These are phyloP conservation scores for Auanema freiburgensis DNA, from an alignment of 2,888 invertebrate species.

Conservation along the genomic window DNA sequence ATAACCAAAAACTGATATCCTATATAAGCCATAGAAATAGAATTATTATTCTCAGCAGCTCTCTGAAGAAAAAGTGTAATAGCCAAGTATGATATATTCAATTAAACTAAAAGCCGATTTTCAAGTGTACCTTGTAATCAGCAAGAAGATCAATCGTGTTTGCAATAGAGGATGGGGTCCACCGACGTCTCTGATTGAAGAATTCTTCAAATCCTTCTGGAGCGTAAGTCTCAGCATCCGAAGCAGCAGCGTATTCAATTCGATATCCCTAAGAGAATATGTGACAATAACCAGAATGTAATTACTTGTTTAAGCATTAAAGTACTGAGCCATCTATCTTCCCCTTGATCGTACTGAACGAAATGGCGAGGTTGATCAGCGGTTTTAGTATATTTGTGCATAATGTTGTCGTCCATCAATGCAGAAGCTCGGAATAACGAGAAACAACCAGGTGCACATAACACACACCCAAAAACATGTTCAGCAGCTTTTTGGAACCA, in stretches of 20 bases:
- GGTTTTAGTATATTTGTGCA: conserved; percentile 79
- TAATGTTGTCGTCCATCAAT: conserved; percentile 86
- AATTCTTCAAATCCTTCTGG: conserved; percentile 65
- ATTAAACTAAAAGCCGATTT: neutral
- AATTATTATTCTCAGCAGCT: conserved; percentile 59
- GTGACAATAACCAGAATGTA: too few relatives aligned
- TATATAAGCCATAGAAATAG: conserved; percentile 61
- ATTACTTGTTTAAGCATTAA: conserved; percentile 66
- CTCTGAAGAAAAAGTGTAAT: conserved; percentile 34
- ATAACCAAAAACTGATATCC: conserved; percentile 64
- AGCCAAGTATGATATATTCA: neutral
- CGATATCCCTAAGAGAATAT: conserved; percentile 62
- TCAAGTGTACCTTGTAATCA: conserved; percentile 61
- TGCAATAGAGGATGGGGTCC: conserved; percentile 65
- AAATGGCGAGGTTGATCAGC: conserved; percentile 78
- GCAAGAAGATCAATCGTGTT: conserved; percentile 63
- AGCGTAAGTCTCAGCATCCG: conserved; percentile 66
- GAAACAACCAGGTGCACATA: conserved; percentile 89
- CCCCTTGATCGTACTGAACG: conserved; percentile 86
- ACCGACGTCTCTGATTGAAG: conserved; percentile 64
- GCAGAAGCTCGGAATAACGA: conserved; percentile 80
- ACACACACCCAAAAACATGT: conserved; percentile 84
- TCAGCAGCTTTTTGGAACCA: conserved; percentile 91
- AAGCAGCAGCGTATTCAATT: conserved; percentile 67
- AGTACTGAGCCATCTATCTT: conserved; percentile 69